Evolutionary conservation across 2,797 vertebrate species (phyloP).

Genomic region (Chanos chanos): DNA sequence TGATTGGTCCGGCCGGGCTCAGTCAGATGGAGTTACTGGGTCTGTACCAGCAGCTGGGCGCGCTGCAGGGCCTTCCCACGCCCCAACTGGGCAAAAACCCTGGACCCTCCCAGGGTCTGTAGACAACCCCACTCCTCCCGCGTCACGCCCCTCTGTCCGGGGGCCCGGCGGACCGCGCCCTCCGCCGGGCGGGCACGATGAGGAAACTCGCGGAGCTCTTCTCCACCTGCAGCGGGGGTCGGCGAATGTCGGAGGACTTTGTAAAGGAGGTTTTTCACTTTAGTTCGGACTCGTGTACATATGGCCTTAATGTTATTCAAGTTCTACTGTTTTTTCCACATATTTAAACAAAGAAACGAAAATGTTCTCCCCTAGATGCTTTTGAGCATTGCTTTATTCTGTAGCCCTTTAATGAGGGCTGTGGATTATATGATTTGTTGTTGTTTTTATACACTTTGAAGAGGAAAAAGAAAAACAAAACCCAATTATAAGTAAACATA

Average conservation of each 20-base stretch:
- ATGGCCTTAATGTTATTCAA: slow-evolving; percentile 87
- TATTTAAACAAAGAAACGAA: slow-evolving; percentile 62
- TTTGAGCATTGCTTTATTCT: slow-evolving; percentile 63
- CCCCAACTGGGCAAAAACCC: slow-evolving; percentile 86
- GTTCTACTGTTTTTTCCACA: slow-evolving; percentile 66
- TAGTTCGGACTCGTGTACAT: slow-evolving; percentile 51
- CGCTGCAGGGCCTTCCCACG: slow-evolving; percentile 77
- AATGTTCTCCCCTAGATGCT: slow-evolving; percentile 63
- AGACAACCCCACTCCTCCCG: slow-evolving; percentile 40
- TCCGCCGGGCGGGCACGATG: slow-evolving; percentile 35
- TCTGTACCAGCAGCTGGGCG: slow-evolving; percentile 87
- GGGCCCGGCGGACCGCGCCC: slow-evolving; percentile 27
- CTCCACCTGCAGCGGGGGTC: slow-evolving; percentile 29
- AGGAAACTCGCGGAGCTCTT: slow-evolving; percentile 18
- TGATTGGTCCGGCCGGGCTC: slow-evolving; percentile 60
- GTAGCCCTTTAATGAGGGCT: slow-evolving; percentile 67
- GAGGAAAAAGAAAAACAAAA: slow-evolving; percentile 58
- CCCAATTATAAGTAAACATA: slow-evolving; percentile 52
- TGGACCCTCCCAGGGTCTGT: slow-evolving; percentile 92
- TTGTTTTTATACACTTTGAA: slow-evolving; percentile 61
- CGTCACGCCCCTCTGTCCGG: slow-evolving; percentile 8
- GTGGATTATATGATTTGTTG: slow-evolving; percentile 66
- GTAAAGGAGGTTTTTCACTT: slow-evolving; percentile 61
- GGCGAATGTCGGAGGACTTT: slow-evolving; percentile 42
- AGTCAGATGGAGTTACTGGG: slow-evolving; percentile 90